These are phyloP conservation scores for Thunnus maccoyii DNA, from an alignment of 2,113 vertebrate species.

Conservation along the genomic window DNA sequence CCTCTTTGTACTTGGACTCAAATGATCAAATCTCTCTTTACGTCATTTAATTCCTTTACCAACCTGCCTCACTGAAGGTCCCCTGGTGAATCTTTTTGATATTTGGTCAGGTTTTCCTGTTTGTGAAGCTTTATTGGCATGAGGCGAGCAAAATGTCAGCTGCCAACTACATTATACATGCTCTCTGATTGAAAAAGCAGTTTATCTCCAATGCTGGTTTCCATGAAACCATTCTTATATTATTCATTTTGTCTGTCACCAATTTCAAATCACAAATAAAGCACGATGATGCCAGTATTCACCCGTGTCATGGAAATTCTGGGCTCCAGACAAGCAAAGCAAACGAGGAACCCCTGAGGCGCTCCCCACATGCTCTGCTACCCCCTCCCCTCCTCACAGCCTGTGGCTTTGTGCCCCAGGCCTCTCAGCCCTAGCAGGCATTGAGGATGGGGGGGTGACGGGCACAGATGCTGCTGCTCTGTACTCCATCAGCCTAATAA, in stretches of 20 bases:
- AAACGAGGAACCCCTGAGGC: slow-evolving; percentile 54
- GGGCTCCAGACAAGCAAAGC: slow-evolving; percentile 43
- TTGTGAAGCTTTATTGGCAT: slow-evolving; percentile 27
- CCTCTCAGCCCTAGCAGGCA: slow-evolving; percentile 52
- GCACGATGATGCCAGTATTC: slow-evolving; percentile 40
- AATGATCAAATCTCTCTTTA: slow-evolving; percentile 1
- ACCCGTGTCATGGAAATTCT: slow-evolving; percentile 54
- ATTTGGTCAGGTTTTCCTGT: slow-evolving; percentile 22
- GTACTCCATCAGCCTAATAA: slow-evolving; percentile 71
- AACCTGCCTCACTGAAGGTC: slow-evolving; percentile 1
- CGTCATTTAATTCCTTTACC: neutral
- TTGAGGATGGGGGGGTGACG: slow-evolving; percentile 45
- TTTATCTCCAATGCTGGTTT: slow-evolving; percentile 16
- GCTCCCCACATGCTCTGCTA: slow-evolving; percentile 41
- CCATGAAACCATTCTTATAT: slow-evolving; percentile 21
- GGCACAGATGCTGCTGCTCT: slow-evolving; percentile 69
- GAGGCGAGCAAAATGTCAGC: slow-evolving; percentile 21
- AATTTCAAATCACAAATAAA: slow-evolving; percentile 46
- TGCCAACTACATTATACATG: neutral
- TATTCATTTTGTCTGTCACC: slow-evolving; percentile 52
- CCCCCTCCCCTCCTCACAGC: slow-evolving; percentile 29
- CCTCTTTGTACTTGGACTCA: neutral
- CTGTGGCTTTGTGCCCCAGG: slow-evolving; percentile 67
- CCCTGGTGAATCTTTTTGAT: neutral
- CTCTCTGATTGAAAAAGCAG: slow-evolving; percentile 20